phyloP scores from a whole-genome alignment of 2,113 vertebrate species.

The Apaloderma vittatum region DNA sequence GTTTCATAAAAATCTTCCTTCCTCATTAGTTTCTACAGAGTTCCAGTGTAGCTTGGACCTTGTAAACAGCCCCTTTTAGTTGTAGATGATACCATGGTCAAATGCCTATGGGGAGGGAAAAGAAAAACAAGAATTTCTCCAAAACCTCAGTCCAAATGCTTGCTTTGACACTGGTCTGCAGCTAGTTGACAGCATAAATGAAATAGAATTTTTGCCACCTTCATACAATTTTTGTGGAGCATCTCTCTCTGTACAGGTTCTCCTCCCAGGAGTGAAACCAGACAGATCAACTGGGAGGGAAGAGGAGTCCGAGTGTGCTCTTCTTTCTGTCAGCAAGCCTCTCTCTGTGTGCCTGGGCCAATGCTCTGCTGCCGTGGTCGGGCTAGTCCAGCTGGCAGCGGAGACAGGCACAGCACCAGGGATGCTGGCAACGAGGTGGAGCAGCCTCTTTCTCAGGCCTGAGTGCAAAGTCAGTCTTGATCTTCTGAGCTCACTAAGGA shows the following conservation, averaged over 20 bases:
- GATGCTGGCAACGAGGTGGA: neutral
- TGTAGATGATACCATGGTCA: neutral
- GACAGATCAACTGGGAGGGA: neutral
- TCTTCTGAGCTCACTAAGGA: neutral
- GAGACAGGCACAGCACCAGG: neutral
- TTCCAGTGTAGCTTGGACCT: neutral
- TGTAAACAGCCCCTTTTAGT: neutral
- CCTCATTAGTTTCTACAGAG: neutral
- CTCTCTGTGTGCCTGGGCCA: neutral
- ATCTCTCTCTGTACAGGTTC: neutral
- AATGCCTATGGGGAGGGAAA: neutral
- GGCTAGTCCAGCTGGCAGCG: neutral
- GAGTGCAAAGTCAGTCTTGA: neutral
- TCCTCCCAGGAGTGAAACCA: neutral
- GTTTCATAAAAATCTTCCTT: slow-evolving; percentile 3
- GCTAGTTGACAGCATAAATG: neutral
- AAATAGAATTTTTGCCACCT: neutral
- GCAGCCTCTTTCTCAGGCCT: neutral
- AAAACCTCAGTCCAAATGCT: neutral
- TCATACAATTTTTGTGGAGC: neutral
- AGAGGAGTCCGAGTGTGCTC: neutral
- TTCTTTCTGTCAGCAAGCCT: neutral
- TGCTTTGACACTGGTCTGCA: neutral
- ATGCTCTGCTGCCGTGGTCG: neutral
- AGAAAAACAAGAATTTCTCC: neutral